Conservation (phyloP, 2,113 vertebrate genomes). For the Galemys pyrenaicus region DNA sequence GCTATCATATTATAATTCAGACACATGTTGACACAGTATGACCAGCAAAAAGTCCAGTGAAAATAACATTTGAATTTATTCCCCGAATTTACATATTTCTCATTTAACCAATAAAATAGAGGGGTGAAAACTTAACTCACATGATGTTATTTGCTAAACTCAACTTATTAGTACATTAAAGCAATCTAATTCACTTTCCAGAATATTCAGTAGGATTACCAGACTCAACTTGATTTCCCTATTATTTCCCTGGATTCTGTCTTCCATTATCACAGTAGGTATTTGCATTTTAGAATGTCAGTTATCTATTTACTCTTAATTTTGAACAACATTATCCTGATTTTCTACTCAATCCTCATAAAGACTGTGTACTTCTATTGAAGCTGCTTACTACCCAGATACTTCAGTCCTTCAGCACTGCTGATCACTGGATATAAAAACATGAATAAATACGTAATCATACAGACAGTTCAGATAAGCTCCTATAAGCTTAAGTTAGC, state of each 20-base stretch:
- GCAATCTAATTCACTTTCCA: background rate
- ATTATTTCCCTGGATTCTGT: background rate
- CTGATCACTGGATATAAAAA: background rate
- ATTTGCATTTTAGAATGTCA: background rate
- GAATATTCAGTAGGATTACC: background rate
- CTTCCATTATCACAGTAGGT: background rate
- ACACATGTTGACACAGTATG: background rate
- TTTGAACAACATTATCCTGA: background rate
- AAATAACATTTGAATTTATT: background rate
- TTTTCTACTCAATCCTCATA: background rate
- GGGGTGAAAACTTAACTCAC: background rate
- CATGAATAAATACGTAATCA: background rate
- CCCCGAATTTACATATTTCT: background rate
- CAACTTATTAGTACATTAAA: background rate
- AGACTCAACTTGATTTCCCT: background rate
- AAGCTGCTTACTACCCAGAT: background rate
- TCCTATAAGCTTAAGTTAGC: background rate
- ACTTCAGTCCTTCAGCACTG: background rate
- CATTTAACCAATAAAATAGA: background rate
- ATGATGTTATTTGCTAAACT: background rate
- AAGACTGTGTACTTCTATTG: background rate
- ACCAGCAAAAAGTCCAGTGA: background rate
- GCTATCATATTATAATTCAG: background rate
- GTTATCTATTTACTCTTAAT: background rate
- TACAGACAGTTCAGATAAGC: background rate